Percentiles rank a stretch among this genome's conserved stretches.
Conservation (phyloP, 2,797 vertebrate species). For the Myotis vivesi region DNA sequence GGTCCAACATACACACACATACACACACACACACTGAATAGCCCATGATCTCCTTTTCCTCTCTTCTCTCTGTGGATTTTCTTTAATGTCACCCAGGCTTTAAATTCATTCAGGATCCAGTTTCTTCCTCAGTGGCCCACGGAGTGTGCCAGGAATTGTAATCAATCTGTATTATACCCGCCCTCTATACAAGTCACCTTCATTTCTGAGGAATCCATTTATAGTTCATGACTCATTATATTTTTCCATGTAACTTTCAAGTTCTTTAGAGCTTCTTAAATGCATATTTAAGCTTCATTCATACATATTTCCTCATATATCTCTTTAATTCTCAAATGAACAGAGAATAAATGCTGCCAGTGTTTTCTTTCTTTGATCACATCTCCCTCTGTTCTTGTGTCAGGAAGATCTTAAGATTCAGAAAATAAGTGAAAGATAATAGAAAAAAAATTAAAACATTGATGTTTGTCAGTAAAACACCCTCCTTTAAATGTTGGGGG, state of each 20-base stretch:
- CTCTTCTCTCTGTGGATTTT: background rate
- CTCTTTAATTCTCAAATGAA: conserved; percentile 30
- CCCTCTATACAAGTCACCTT: background rate
- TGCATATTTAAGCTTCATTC: background rate
- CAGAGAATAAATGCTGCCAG: background rate
- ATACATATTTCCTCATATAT: background rate
- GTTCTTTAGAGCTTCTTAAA: background rate
- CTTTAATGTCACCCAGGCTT: background rate
- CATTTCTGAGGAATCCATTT: background rate
- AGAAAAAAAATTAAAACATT: background rate
- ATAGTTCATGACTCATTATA: background rate
- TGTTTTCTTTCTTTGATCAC: conserved; percentile 38
- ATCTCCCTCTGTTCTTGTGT: background rate
- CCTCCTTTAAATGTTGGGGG: background rate
- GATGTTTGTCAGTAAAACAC: background rate
- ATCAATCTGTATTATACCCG: background rate
- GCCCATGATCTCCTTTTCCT: background rate
- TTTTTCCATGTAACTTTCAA: conserved; percentile 23
- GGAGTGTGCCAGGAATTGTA: background rate
- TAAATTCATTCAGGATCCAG: background rate
- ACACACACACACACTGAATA: background rate
- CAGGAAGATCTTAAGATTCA: conserved; percentile 27
- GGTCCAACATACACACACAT: background rate
- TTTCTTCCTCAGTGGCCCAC: background rate
- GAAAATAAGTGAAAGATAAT: background rate